These are phyloP conservation scores for Sandelia bainsii DNA, from an alignment of 2,797 vertebrate genomes.

Conservation along the genomic window DNA sequence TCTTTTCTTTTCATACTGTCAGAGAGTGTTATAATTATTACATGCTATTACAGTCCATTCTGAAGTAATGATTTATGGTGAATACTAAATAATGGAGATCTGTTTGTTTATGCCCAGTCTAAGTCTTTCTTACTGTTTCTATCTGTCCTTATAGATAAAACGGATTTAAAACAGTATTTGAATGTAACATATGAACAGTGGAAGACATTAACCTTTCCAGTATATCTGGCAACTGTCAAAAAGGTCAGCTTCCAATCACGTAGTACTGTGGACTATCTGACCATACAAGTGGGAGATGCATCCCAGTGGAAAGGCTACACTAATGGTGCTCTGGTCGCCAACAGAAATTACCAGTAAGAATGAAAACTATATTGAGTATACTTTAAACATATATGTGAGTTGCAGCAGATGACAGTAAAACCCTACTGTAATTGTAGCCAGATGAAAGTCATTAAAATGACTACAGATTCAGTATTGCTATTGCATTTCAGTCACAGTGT, in stretches of 20 bases:
- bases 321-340: slow-evolving; percentile 68
- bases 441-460: neutral
- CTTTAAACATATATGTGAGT: neutral
- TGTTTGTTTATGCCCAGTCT: neutral
- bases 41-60: too few species aligned
- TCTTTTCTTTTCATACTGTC: neutral
- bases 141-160: slow-evolving; percentile 13
- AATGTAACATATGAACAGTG: slow-evolving; percentile 61
- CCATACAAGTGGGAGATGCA: slow-evolving; percentile 54
- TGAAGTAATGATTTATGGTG: too few species aligned
- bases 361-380: neutral
- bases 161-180: slow-evolving; percentile 16
- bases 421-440: too few species aligned
- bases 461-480: neutral
- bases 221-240: slow-evolving; percentile 74
- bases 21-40: neutral
- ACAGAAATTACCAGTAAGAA: slow-evolving; percentile 72
- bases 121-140: neutral
- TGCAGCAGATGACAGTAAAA: neutral
- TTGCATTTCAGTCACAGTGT: neutral
- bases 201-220: fast-evolving
- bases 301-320: slow-evolving; percentile 30
- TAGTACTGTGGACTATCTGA: fast-evolving
- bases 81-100: neutral
- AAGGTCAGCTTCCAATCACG: fast-evolving